Evolutionary conservation across 2,797 vertebrate species (phyloP), one percentile per base, ranked within the genome.

Genomic region (Acomys russatus): DNA sequence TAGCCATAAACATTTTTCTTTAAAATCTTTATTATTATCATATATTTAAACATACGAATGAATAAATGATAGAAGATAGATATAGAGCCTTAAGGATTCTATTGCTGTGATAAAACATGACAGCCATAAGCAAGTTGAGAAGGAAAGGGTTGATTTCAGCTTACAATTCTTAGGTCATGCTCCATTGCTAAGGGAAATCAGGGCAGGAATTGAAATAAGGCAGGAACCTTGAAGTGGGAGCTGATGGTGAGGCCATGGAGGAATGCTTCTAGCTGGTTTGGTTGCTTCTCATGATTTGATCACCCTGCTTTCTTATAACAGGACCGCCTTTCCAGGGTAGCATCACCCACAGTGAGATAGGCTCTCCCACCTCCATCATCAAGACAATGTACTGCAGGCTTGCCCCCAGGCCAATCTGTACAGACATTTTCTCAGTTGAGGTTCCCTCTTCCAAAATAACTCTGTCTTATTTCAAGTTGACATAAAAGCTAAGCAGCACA

Each of bases 21-120:
- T 66, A 66, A 84, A 85, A 85, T 85, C 44, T 85, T 85, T 85
- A 83, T 83, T 83, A 84, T 64, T 59, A 68, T 38, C 63, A 85
- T 51, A 68, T 33, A 66, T 22, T 51, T 85, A 85, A 66, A 85
- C 18, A 51, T 51, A 23, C 68, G 63, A 33, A 68, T 85, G 44
- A 82, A 82, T 38, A 80, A 20, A 84, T 49, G 80, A 64, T 63
- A 63, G 59, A 59, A 59, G 74, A 76, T 76, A 76, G 23, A 44
- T 61, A 35, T 56, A 61, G 15, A 82, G 76, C 4, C 25, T 83
- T 83, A 64, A 9, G 25, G 38, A 83, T 83, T 64, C 61, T 83
- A 30, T 6, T 49, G 38, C 61, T 64, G 25, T 84, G 80, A 49
- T 64, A 33, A 84, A 64, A 44, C 80, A 82, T 12, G 33, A 63